Percentiles rank a stretch among this genome's conserved stretches.
These are phyloP conservation scores for Hylaeus anthracinus DNA, from an alignment of 1,140 invertebrate genomes.

Conservation along the genomic window DNA sequence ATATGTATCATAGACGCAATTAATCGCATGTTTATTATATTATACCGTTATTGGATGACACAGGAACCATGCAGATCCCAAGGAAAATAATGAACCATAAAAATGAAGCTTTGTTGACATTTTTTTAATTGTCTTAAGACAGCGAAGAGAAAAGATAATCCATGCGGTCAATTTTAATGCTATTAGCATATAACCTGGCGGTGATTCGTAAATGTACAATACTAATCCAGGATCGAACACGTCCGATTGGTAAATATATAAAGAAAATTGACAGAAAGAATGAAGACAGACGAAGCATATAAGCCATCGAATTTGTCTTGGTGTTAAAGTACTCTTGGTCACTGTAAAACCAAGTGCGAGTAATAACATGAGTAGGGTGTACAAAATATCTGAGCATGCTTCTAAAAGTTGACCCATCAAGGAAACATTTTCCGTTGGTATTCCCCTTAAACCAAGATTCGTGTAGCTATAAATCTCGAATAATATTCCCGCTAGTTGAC, in stretches of 20 bases:
- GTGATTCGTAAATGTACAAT: slow-evolving; percentile 93
- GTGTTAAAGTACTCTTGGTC: slow-evolving; percentile 89
- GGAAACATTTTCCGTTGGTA: slow-evolving; percentile 15
- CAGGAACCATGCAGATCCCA: slow-evolving; percentile 84
- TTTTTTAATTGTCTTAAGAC: slow-evolving; percentile 68
- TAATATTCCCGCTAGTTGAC: slow-evolving; percentile 83
- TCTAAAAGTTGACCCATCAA: slow-evolving; percentile 85
- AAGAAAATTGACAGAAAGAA: slow-evolving; percentile 81
- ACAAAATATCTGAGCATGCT: slow-evolving; percentile 87
- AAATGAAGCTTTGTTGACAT: slow-evolving; percentile 81
- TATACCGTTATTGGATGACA: slow-evolving; percentile 72
- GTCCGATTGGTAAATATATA: slow-evolving; percentile 90
- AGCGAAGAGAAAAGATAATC: slow-evolving; percentile 91
- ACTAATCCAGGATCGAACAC: slow-evolving; percentile 95
- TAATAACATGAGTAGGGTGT: slow-evolving; percentile 89
- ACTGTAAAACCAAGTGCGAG: slow-evolving; percentile 95
- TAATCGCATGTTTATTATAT: slow-evolving; percentile 9
- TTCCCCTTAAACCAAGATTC: slow-evolving; percentile 60
- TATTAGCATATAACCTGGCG: slow-evolving; percentile 92
- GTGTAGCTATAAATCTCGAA: slow-evolving; percentile 57
- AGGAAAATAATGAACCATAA: slow-evolving; percentile 91
- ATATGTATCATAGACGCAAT: slow-evolving; percentile 2
- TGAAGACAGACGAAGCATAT: slow-evolving; percentile 88
- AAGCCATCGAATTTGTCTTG: slow-evolving; percentile 90
- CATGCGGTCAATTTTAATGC: slow-evolving; percentile 89